Conservation (phyloP, 2,113 vertebrate genomes). For the Coturnix japonica region DNA sequence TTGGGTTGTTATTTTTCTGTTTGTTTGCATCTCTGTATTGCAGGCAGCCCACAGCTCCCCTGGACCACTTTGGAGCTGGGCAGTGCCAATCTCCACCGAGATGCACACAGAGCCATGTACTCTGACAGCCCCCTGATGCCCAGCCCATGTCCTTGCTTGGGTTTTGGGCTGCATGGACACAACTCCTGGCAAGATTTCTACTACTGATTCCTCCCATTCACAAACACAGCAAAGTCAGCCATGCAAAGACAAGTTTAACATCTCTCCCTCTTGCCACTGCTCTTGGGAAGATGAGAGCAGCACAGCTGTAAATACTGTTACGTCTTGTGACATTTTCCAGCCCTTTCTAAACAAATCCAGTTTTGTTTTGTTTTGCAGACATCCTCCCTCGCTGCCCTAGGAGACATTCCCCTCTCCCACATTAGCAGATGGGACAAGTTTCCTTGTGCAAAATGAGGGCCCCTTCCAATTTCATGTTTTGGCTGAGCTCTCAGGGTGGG, state of each 20-base stretch:
- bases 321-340: background rate
- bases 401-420: background rate
- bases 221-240: background rate
- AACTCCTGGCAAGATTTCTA: background rate
- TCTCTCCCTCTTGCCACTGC: background rate
- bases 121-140: background rate
- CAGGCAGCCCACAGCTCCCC: background rate
- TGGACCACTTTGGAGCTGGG: background rate
- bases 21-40: too few relatives aligned
- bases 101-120: rapidly evolving
- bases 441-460: background rate
- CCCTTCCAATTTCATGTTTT: background rate
- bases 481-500: background rate
- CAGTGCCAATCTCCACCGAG: background rate
- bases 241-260: background rate
- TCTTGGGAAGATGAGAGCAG: background rate
- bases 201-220: background rate
- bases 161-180: background rate
- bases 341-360: background rate
- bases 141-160: background rate
- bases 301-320: background rate
- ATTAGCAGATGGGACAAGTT: background rate
- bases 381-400: background rate
- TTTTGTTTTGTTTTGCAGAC: background rate
- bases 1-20: rapidly evolving